These are phyloP conservation scores for Pissodes strobi DNA, from an alignment of 1,140 invertebrate genomes.

Conservation along the genomic window DNA sequence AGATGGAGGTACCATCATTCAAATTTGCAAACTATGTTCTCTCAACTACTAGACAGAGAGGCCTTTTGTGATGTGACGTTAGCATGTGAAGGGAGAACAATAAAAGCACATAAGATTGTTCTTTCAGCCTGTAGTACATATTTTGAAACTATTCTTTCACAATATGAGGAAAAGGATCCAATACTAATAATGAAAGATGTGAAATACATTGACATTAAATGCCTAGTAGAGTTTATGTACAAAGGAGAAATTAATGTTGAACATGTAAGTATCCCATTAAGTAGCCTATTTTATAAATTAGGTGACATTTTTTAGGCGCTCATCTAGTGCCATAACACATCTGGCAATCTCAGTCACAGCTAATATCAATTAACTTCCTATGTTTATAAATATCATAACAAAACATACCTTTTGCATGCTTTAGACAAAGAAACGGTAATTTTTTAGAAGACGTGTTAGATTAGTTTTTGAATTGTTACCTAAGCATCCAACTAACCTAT, in stretches of 20 bases:
- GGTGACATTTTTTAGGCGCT: no score
- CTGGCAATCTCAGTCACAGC: no score
- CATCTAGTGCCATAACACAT: no score
- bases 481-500: no score
- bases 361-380: no score
- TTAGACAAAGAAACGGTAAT: no score
- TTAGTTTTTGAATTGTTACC: no score
- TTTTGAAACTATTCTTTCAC: slow-evolving; percentile 84
- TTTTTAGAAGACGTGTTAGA: no score
- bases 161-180: slow-evolving; percentile 85
- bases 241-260: slow-evolving; percentile 94
- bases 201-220: slow-evolving; percentile 81
- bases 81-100: slow-evolving; percentile 85
- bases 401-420: no score
- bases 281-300: no score
- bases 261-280: slow-evolving; percentile 69
- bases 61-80: slow-evolving; percentile 90
- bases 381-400: no score
- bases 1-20: slow-evolving; percentile 91
- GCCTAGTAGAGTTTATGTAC: slow-evolving; percentile 93
- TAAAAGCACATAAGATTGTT: slow-evolving; percentile 86
- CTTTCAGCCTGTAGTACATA: slow-evolving; percentile 83
- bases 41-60: slow-evolving; percentile 81
- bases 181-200: slow-evolving; percentile 86
- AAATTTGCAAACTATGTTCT: slow-evolving; percentile 88